These are phyloP conservation scores for Diadromus collaris DNA, from an alignment of 2,888 invertebrate genomes.

Conservation along the genomic window DNA sequence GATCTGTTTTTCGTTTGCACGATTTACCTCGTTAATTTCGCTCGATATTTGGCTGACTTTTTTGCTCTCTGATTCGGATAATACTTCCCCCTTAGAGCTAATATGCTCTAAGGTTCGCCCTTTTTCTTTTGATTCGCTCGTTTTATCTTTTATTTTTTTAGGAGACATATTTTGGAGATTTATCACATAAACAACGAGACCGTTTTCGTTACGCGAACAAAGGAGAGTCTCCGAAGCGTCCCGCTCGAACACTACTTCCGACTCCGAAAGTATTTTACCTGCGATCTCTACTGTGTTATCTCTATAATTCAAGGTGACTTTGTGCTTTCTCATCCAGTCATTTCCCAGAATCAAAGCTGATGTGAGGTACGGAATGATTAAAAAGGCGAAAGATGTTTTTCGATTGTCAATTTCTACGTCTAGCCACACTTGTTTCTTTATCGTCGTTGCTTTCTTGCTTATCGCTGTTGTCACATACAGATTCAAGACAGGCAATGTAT, in stretches of 20 bases:
- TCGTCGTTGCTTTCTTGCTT: background rate
- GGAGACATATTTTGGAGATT: conserved; percentile 14
- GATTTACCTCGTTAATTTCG: background rate
- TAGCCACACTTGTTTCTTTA: conserved; percentile 1
- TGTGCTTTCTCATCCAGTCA: conserved; percentile 1
- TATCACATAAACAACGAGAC: conserved; percentile 15
- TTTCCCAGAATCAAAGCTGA: conserved; percentile 1
- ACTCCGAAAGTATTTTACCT: conserved; percentile 1
- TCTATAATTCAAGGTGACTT: background rate
- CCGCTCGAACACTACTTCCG: conserved; percentile 25
- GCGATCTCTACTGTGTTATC: conserved; percentile 2
- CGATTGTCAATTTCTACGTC: background rate
- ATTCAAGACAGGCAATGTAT: background rate
- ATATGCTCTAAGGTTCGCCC: background rate
- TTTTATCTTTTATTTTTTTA: background rate
- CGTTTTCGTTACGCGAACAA: conserved; percentile 6
- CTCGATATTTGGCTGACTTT: background rate
- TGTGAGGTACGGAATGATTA: conserved; percentile 9
- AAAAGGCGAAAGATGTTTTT: background rate
- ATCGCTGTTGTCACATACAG: background rate
- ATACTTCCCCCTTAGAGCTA: background rate
- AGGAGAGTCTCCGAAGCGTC: conserved; percentile 8
- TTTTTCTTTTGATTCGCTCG: background rate
- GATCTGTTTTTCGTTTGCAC: background rate
- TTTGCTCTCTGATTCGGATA: background rate